A percentile compares a stretch with the other conserved stretches of the same genome.
These are phyloP conservation scores for Geococcyx californianus DNA, from an alignment of 2,113 vertebrate species.

Conservation along the genomic window DNA sequence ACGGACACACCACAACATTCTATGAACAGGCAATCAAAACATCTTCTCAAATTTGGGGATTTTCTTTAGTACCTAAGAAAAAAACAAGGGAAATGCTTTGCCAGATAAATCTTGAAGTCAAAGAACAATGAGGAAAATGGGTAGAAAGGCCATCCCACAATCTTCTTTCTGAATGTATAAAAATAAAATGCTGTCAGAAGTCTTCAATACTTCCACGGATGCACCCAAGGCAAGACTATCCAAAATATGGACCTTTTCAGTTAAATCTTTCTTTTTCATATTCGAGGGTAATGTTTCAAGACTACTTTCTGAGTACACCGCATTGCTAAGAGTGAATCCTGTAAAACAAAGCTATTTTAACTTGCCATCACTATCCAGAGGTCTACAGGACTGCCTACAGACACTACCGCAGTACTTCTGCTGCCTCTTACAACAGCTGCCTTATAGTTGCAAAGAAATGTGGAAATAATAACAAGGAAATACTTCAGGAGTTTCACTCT, in stretches of 20 bases:
- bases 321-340: not conserved
- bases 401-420: not conserved
- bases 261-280: not conserved
- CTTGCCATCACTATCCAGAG: not conserved
- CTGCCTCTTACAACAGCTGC: constrained; percentile 27
- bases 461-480: constrained; percentile 21
- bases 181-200: not conserved
- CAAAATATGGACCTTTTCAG: not conserved
- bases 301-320: not conserved
- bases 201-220: not conserved
- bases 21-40: not conserved
- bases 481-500: constrained; percentile 17
- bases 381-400: not conserved
- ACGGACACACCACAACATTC: not conserved
- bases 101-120: not conserved
- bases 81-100: not conserved
- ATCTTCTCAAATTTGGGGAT: not conserved
- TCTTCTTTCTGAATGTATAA: not conserved
- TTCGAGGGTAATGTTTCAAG: not conserved
- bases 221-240: not conserved
- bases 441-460: no score
- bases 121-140: not conserved
- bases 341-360: not conserved
- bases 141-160: not conserved
- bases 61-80: not conserved